Conservation (phyloP, 92 coral and sea anemone species). For the Actinernus sp. region DNA sequence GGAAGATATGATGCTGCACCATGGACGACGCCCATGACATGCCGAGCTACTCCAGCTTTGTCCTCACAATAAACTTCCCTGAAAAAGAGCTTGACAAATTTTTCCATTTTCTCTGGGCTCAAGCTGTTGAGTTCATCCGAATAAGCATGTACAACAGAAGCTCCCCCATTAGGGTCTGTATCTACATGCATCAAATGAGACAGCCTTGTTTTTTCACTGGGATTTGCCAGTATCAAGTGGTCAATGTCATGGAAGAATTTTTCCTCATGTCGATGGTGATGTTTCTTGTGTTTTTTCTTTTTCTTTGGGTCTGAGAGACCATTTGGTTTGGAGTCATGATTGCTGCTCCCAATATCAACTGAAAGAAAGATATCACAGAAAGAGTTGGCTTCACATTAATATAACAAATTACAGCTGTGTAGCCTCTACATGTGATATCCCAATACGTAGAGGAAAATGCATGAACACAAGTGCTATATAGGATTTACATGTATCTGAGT, state of each 20-base stretch:
- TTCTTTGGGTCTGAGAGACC: conserved; percentile 50
- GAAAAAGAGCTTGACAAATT: conserved; percentile 93
- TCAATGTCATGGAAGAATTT: conserved; percentile 67
- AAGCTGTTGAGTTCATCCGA: conserved; percentile 81
- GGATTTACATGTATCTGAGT: too few species aligned
- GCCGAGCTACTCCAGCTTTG: conserved; percentile 68
- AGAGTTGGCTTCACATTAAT: neutral
- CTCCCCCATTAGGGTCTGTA: conserved; percentile 94
- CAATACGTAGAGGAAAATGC: too few species aligned
- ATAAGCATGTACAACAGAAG: conserved; percentile 86
- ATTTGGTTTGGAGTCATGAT: neutral
- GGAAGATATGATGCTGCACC: conserved; percentile 90
- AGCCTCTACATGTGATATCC: too few species aligned
- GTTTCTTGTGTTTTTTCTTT: conserved; percentile 90
- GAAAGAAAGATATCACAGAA: neutral
- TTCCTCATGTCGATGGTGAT: conserved; percentile 77
- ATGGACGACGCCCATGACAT: conserved; percentile 97
- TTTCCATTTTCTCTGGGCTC: conserved; percentile 84
- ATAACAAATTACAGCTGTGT: neutral
- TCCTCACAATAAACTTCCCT: conserved; percentile 89
- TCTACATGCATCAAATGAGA: conserved; percentile 91
- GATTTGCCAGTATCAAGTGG: conserved; percentile 73
- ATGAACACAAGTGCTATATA: too few species aligned
- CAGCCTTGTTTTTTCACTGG: conserved; percentile 79
- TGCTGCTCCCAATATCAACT: neutral